Percentiles rank a stretch among this genome's conserved stretches.
These are phyloP conservation scores for Larimichthys crocea DNA, from an alignment of 2,113 vertebrate genomes.

Conservation along the genomic window DNA sequence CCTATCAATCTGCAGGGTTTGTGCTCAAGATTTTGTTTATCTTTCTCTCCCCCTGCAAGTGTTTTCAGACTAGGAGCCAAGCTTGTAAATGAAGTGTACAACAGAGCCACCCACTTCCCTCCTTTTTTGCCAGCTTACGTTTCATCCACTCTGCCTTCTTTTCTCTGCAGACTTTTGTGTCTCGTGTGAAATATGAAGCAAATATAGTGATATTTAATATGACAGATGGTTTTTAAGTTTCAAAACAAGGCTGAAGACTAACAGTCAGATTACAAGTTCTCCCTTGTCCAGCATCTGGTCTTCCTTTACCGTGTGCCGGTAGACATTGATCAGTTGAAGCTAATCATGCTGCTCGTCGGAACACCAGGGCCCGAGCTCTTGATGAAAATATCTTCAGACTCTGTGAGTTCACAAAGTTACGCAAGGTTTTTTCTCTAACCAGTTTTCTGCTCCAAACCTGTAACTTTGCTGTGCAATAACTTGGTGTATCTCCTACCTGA, in stretches of 20 bases:
- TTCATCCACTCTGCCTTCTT: neutral
- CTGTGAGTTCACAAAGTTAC: constrained; percentile 93
- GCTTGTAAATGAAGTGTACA: constrained; percentile 7
- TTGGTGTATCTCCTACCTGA: constrained; percentile 39
- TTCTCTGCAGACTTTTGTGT: constrained; percentile 7
- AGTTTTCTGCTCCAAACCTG: constrained; percentile 30
- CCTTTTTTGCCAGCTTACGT: neutral
- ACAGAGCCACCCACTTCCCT: neutral
- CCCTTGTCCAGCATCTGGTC: constrained; percentile 75
- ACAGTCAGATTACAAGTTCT: constrained; percentile 17
- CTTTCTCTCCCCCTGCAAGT: constrained; percentile 5
- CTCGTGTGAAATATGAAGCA: constrained; percentile 21
- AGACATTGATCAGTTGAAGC: constrained; percentile 99
- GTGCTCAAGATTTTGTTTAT: constrained; percentile 11
- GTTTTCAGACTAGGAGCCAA: constrained; percentile 32
- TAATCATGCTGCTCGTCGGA: constrained; percentile 99
- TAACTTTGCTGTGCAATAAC: constrained; percentile 35
- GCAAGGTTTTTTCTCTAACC: constrained; percentile 74
- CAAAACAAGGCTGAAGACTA: constrained; percentile 19
- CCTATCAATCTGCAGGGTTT: neutral
- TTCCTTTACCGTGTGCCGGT: constrained; percentile 96
- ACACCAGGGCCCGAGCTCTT: constrained; percentile 98
- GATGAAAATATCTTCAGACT: constrained; percentile 99
- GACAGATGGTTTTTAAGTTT: constrained; percentile 20
- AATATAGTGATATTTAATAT: constrained; percentile 19